A percentile compares a stretch with the other conserved stretches of the same genome.
phyloP scores from a whole-genome alignment of 1,140 invertebrate genomes.

The Whitmania pigra region DNA sequence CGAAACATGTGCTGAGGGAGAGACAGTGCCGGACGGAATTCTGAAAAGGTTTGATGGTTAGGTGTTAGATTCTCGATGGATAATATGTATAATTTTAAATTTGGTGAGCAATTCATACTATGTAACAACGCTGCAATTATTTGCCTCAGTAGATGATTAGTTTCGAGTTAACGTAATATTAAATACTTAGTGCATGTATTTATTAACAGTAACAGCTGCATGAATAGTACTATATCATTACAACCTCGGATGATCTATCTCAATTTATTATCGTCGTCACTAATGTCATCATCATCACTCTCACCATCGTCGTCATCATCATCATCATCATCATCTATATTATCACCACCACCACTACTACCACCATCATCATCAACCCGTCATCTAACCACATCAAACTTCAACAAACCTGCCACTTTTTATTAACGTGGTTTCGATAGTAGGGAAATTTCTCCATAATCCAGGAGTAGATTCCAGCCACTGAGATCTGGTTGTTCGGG shows the following conservation, averaged over 20 bases:
- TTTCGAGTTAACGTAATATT: background rate
- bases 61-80: no score
- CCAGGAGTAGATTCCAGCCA: slow-evolving; percentile 16
- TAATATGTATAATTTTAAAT: no score
- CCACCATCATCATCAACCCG: background rate
- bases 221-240: background rate
- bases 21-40: slow-evolving; percentile 18
- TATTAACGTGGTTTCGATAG: background rate
- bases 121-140: background rate
- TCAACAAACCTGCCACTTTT: background rate
- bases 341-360: no score
- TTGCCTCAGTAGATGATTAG: background rate
- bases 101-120: background rate
- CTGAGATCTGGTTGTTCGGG: slow-evolving; percentile 17
- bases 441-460: slow-evolving; percentile 14
- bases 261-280: no score
- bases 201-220: background rate
- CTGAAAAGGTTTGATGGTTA: background rate
- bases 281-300: no score
- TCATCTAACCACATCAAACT: background rate
- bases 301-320: no score
- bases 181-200: no score
- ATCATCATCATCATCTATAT: no score
- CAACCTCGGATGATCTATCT: no score
- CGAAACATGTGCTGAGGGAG: background rate